Evolutionary conservation across 2,888 invertebrate genomes (phyloP).

Genomic region (Drosophila mettleri): DNA sequence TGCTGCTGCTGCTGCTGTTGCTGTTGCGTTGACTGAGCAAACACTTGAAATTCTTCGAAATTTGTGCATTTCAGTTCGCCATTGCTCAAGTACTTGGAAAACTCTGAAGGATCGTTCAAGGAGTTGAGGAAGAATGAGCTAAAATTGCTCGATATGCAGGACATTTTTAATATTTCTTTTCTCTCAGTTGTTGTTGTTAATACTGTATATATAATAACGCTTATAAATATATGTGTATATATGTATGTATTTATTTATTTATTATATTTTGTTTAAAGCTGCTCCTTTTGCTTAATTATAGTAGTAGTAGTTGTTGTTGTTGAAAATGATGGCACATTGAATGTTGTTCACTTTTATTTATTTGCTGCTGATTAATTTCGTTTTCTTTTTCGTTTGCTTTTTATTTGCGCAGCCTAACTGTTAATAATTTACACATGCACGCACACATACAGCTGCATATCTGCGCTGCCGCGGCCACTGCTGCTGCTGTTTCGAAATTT

Average conservation of each 20-base stretch:
- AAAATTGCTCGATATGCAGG: slow-evolving; percentile 85
- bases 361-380: slow-evolving; percentile 46
- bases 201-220: slow-evolving; percentile 64
- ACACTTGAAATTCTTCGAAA: slow-evolving; percentile 84
- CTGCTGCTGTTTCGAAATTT: slow-evolving; percentile 57
- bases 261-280: slow-evolving; percentile 66
- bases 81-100: slow-evolving; percentile 85
- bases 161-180: slow-evolving; percentile 76
- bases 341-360: slow-evolving; percentile 43
- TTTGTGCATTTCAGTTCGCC: slow-evolving; percentile 84
- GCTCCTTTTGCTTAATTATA: slow-evolving; percentile 51
- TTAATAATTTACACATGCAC: slow-evolving; percentile 55
- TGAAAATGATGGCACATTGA: slow-evolving; percentile 65
- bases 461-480: slow-evolving; percentile 28
- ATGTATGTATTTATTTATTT: slow-evolving; percentile 22
- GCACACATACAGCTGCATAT: slow-evolving; percentile 48
- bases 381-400: slow-evolving; percentile 43
- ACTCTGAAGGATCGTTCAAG: slow-evolving; percentile 85
- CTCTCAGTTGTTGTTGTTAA: slow-evolving; percentile 52
- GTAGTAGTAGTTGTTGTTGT: slow-evolving; percentile 35
- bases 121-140: slow-evolving; percentile 85
- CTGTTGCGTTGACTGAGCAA: slow-evolving; percentile 64
- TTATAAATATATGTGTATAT: slow-evolving; percentile 33
- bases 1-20: slow-evolving; percentile 44
- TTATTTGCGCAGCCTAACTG: slow-evolving; percentile 51